A percentile compares a stretch with the other conserved stretches of the same genome.
Evolutionary conservation across 2,113 vertebrate species (phyloP).

Genomic region (Microtus ochrogaster): DNA sequence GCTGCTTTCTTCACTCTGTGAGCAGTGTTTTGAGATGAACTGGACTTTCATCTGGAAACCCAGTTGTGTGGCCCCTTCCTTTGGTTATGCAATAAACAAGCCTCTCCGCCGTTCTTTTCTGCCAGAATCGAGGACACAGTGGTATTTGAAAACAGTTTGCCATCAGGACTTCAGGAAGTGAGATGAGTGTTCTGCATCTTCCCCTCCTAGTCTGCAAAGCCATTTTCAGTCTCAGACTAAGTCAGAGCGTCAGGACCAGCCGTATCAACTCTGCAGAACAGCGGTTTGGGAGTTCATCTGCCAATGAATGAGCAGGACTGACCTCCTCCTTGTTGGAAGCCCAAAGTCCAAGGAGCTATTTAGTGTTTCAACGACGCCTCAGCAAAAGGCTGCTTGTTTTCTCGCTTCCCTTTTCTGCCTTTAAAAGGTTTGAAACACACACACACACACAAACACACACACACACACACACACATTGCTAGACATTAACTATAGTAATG

Average conservation of each 20-base stretch:
- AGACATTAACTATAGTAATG: not conserved
- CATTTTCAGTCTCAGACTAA: conserved; percentile 44
- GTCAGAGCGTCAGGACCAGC: conserved; percentile 33
- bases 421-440: not conserved
- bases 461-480: not conserved
- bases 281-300: not conserved
- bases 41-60: conserved; percentile 72
- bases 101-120: conserved; percentile 30
- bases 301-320: not conserved
- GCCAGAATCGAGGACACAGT: conserved; percentile 37
- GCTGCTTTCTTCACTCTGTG: conserved; percentile 21
- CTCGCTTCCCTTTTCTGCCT: conserved; percentile 19
- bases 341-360: not conserved
- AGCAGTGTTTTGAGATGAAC: conserved; percentile 61
- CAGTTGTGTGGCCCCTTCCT: conserved; percentile 65
- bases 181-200: conserved; percentile 38
- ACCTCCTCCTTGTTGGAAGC: not conserved
- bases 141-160: conserved; percentile 70
- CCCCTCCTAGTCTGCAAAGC: conserved; percentile 37
- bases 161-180: conserved; percentile 30
- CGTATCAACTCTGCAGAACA: conserved; percentile 34
- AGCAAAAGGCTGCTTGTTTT: conserved; percentile 32
- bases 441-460: too few relatives aligned
- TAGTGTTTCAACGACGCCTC: not conserved
- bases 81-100: conserved; percentile 51